These are phyloP conservation scores for Chloropsis cyanopogon DNA, from an alignment of 2,113 vertebrate genomes.

Conservation along the genomic window DNA sequence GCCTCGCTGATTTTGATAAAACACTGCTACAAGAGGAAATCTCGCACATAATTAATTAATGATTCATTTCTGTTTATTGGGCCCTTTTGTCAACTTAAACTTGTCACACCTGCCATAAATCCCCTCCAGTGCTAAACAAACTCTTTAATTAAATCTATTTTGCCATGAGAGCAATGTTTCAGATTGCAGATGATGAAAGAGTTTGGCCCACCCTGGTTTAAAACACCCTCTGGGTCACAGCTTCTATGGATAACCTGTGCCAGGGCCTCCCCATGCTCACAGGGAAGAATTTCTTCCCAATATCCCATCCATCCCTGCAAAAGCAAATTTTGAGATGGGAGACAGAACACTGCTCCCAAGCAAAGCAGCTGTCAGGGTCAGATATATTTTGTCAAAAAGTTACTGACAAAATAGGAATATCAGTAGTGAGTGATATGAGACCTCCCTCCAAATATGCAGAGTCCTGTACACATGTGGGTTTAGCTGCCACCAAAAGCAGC, in stretches of 20 bases:
- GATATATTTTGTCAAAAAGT: not conserved
- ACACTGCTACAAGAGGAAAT: not conserved
- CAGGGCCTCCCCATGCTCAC: not conserved
- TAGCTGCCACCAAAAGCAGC: not conserved
- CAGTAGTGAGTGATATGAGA: accelerated
- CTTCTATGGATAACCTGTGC: not conserved
- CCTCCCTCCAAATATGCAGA: not conserved
- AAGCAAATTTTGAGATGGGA: not conserved
- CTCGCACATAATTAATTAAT: slow-evolving; percentile 3
- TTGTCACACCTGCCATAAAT: slow-evolving; percentile 39
- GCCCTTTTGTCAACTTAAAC: slow-evolving; percentile 26
- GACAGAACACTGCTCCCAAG: not conserved
- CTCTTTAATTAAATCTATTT: slow-evolving; percentile 25
- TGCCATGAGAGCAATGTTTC: not conserved
- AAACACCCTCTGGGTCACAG: not conserved
- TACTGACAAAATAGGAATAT: not conserved
- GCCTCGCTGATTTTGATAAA: not conserved
- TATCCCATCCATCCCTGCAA: not conserved
- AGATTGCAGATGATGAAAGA: not conserved
- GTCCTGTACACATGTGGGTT: accelerated
- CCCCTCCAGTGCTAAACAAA: slow-evolving; percentile 3
- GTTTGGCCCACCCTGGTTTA: not conserved
- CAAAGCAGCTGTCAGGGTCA: not conserved
- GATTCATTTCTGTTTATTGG: slow-evolving; percentile 28
- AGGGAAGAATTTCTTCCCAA: not conserved